phyloP scores from a whole-genome alignment of 1,140 invertebrate genomes.

The Megalonaias nervosa region DNA sequence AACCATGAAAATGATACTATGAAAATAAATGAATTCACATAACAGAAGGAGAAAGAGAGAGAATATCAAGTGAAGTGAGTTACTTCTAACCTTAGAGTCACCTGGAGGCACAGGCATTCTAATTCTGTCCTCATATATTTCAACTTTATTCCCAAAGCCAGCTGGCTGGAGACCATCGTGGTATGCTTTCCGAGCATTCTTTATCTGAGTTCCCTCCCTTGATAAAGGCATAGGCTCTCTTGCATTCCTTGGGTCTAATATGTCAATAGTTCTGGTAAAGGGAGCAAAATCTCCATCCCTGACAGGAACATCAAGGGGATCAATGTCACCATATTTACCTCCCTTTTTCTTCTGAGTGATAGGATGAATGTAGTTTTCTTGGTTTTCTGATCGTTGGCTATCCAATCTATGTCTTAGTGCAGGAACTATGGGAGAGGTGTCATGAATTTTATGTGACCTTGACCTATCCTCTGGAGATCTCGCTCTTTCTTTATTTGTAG shows the following conservation, averaged over 20 bases:
- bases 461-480: not conserved
- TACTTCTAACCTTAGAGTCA: conserved; percentile 21
- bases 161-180: conserved; percentile 62
- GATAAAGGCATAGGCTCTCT: conserved; percentile 64
- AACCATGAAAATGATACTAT: not conserved
- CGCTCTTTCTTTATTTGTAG: not conserved
- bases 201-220: conserved; percentile 61
- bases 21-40: not conserved
- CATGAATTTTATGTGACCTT: not conserved
- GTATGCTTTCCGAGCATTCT: conserved; percentile 65
- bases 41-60: not conserved
- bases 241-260: conserved; percentile 67
- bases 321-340: conserved; percentile 43
- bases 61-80: not conserved
- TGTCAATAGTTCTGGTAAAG: conserved; percentile 66
- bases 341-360: conserved; percentile 11
- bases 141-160: conserved; percentile 60
- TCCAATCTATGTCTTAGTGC: conserved; percentile 52
- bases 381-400: conserved; percentile 18
- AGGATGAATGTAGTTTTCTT: conserved; percentile 29
- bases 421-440: conserved; percentile 58
- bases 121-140: conserved; percentile 56
- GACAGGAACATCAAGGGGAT: conserved; percentile 43
- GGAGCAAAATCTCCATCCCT: conserved; percentile 65
- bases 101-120: conserved; percentile 36